Evolutionary conservation across 2,113 vertebrate genomes (phyloP), one percentile per base, ranked within the genome.

Genomic region (Fukomys damarensis): DNA sequence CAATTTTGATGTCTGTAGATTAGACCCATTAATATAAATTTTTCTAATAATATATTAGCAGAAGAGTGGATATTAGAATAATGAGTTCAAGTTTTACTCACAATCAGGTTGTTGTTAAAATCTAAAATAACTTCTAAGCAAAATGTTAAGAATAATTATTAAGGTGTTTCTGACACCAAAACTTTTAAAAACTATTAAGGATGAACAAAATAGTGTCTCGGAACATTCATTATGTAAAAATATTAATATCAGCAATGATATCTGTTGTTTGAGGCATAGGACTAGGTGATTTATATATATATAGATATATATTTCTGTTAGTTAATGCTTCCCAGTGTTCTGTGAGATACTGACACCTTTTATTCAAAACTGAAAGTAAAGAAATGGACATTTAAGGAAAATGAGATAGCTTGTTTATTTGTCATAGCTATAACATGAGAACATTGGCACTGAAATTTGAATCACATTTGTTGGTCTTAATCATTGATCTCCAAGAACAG

Each of bases 61-160:
- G 54, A 91, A 4, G 35, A 30, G 26, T 76, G 24, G 72, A 82
- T 80, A 85, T 95, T 93, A 98, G 77, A 89, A 89, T 93, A 97
- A 97, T 79, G 19, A 86, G 41, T 74, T 96, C 49, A 95, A 35
- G 95, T 96, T 84, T 87, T 96, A 84, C 41, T 38, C 74, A 97
- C 93, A 96, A 83, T 85, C 94, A 96, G 11, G 13, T 77, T 94
- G 7, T 86, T 56, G 96, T 88, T 90, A 91, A 97, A 95, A 94
- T 96, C 3, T 7, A 41, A 90, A 96, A 72, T 9, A 59, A 79
- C 46, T 83, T 46, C 4, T 41, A 87, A 54, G 43, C n/a, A 95
- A 91, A 59, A 88, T 14, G 89, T 38, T 92, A 88, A 94, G 14
- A 93, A 97, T 93, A 97, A 89, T 66, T 93, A 49, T 85, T 86